phyloP scores from a whole-genome alignment of 1,140 invertebrate genomes.

The Plodia interpunctella region DNA sequence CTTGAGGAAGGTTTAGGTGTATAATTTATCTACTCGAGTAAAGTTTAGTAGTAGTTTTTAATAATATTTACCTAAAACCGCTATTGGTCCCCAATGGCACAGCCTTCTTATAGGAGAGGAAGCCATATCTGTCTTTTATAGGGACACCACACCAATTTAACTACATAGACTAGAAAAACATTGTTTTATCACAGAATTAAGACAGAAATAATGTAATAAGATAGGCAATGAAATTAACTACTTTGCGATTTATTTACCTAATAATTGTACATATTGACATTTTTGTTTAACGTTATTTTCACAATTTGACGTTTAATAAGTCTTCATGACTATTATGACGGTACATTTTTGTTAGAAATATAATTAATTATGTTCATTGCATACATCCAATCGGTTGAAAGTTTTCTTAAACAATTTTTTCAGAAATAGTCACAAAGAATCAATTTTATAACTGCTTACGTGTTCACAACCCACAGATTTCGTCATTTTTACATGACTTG shows the following conservation, averaged over 20 bases:
- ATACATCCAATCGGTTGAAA: background rate
- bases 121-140: constrained; percentile 36
- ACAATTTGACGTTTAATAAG: background rate
- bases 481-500: no score
- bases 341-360: background rate
- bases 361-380: background rate
- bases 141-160: background rate
- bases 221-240: no score
- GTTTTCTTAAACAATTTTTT: no score
- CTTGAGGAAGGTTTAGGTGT: background rate
- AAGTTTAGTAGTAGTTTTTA: no score
- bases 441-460: no score
- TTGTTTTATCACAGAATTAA: constrained; percentile 1
- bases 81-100: constrained; percentile 87
- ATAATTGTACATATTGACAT: no score
- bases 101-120: constrained; percentile 78
- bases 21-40: background rate
- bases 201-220: background rate
- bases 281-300: background rate
- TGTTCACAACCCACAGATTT: no score
- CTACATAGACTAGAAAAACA: constrained; percentile 3
- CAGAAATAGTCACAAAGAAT: no score
- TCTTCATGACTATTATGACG: no score
- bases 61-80: constrained; percentile 85
- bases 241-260: background rate